Conservation (phyloP, 2,888 invertebrate genomes). For the Uloborus plumipes region DNA sequence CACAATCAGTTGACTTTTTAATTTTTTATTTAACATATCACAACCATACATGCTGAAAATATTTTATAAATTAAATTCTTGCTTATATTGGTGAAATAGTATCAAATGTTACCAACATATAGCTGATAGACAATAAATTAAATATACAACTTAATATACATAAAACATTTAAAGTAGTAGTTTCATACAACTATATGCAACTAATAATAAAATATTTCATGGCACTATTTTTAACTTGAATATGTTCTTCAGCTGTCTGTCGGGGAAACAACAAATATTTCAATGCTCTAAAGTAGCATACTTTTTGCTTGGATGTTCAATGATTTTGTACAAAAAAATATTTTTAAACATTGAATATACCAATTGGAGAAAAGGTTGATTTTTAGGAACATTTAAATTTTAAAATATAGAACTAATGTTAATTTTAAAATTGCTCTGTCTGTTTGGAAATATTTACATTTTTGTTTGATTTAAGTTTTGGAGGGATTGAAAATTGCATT, state of each 20-base stretch:
- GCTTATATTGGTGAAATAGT: conserved; percentile 17
- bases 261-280: no score
- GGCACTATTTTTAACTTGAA: conserved; percentile 19
- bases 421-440: neutral
- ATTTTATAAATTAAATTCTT: conserved; percentile 48
- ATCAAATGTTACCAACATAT: conserved; percentile 22
- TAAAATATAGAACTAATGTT: neutral
- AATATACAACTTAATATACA: neutral
- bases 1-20: neutral
- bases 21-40: conserved; percentile 55
- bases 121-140: neutral
- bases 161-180: no score
- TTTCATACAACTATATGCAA: conserved; percentile 6
- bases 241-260: no score
- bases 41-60: conserved; percentile 45
- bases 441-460: neutral
- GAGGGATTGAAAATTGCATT: neutral
- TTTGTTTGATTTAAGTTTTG: neutral
- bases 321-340: no score
- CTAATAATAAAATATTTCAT: conserved; percentile 37
- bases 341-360: no score
- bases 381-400: conserved; percentile 6
- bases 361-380: neutral
- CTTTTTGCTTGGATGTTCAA: no score
- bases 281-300: no score